Conservation (phyloP, 1,140 invertebrate species). For the Andrena cerasifolii region DNA sequence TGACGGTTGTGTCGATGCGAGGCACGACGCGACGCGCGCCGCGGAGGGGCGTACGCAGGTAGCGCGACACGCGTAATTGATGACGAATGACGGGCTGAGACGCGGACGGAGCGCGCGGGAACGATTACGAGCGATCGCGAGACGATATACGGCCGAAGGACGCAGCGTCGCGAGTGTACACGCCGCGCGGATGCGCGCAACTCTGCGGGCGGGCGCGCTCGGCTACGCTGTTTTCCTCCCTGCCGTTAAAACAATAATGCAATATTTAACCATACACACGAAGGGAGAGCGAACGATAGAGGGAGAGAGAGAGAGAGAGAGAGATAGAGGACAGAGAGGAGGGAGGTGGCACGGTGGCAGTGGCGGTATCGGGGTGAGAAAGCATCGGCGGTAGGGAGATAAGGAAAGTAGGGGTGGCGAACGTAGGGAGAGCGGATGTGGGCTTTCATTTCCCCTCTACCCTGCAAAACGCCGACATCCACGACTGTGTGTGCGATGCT, state of each 20-base stretch:
- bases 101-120: neutral
- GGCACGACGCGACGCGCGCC: neutral
- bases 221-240: slow-evolving; percentile 78
- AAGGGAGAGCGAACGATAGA: slow-evolving; percentile 56
- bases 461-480: slow-evolving; percentile 25
- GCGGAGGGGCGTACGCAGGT: too few species aligned
- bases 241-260: slow-evolving; percentile 82
- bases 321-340: slow-evolving; percentile 39
- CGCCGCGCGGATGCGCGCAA: slow-evolving; percentile 70
- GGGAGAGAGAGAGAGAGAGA: slow-evolving; percentile 43
- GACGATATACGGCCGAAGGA: slow-evolving; percentile 44
- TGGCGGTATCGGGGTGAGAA: slow-evolving; percentile 57
- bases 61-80: slow-evolving; percentile 7
- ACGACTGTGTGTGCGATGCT: neutral
- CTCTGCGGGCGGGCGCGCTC: slow-evolving; percentile 67
- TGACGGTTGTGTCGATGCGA: neutral
- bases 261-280: slow-evolving; percentile 82
- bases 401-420: slow-evolving; percentile 61
- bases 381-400: slow-evolving; percentile 67
- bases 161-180: slow-evolving; percentile 62
- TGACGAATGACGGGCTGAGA: neutral
- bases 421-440: slow-evolving; percentile 45
- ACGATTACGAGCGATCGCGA: slow-evolving; percentile 10
- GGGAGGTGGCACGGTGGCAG: slow-evolving; percentile 35
- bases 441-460: slow-evolving; percentile 45